Conservation (phyloP, 2,113 vertebrate species). For the Otis tarda region DNA sequence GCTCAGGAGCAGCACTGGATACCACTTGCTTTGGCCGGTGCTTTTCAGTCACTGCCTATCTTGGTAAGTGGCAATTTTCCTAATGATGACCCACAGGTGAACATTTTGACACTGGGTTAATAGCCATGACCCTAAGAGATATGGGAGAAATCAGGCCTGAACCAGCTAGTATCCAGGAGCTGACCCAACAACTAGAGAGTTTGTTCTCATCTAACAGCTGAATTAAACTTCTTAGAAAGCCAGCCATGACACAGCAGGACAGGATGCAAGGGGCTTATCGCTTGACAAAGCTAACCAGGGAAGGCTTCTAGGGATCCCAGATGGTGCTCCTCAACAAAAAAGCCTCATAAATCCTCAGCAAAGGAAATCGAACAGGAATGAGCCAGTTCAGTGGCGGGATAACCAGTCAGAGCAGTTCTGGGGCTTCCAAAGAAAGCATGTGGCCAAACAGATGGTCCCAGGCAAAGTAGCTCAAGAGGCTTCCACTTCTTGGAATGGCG, state of each 20-base stretch:
- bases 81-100: background rate
- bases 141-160: background rate
- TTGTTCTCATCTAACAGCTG: background rate
- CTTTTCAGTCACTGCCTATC: background rate
- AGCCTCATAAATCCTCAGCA: background rate
- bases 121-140: background rate
- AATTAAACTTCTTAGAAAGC: conserved; percentile 32
- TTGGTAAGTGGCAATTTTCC: background rate
- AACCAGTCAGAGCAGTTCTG: background rate
- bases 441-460: conserved; percentile 16
- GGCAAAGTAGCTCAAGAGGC: background rate
- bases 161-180: background rate
- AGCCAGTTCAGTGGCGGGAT: background rate
- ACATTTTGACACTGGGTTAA: background rate
- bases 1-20: background rate
- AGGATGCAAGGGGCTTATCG: background rate
- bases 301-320: conserved; percentile 40
- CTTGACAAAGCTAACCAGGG: background rate
- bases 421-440: background rate
- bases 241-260: accelerated
- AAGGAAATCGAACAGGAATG: background rate
- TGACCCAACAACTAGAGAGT: background rate
- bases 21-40: background rate
- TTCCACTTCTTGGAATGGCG: background rate
- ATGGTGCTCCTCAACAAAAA: background rate